Evolutionary conservation across 2,113 vertebrate species (phyloP).

Genomic region (Grus americana): DNA sequence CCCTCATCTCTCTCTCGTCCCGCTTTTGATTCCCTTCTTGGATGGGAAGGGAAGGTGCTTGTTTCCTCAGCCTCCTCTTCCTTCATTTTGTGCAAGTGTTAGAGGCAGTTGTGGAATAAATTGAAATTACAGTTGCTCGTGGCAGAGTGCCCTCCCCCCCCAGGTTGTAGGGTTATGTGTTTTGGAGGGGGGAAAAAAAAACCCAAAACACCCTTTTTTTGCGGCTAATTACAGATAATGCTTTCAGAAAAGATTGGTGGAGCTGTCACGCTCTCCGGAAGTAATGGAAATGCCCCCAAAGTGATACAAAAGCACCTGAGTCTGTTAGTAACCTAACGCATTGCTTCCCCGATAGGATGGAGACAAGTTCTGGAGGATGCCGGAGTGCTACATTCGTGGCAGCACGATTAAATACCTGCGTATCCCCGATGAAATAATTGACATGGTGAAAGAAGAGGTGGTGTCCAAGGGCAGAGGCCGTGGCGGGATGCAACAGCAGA

Average conservation of each 20-base stretch:
- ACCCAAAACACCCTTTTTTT: background rate
- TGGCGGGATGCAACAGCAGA: constrained; percentile 92
- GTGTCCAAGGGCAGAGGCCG: constrained; percentile 92
- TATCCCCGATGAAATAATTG: constrained; percentile 96
- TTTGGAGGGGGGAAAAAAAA: background rate
- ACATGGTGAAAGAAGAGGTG: constrained; percentile 98
- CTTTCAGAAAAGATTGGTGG: background rate
- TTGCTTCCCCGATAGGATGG: constrained; percentile 81
- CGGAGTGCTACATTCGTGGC: constrained; percentile 95
- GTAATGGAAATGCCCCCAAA: accelerated
- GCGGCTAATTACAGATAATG: accelerated
- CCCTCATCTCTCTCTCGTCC: background rate
- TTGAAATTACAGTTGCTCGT: accelerated
- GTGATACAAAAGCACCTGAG: accelerated
- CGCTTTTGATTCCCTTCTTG: background rate
- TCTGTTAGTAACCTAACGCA: accelerated
- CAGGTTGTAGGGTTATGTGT: background rate
- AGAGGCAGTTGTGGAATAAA: background rate
- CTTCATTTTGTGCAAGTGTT: accelerated
- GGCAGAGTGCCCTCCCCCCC: background rate
- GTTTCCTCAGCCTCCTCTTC: background rate
- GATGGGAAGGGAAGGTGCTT: background rate
- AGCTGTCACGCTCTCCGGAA: background rate
- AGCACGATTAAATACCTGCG: constrained; percentile 98
- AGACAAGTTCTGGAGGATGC: constrained; percentile 99